These are phyloP conservation scores for Typhlomys cinereus DNA, from an alignment of 2,113 vertebrate genomes.

Conservation along the genomic window DNA sequence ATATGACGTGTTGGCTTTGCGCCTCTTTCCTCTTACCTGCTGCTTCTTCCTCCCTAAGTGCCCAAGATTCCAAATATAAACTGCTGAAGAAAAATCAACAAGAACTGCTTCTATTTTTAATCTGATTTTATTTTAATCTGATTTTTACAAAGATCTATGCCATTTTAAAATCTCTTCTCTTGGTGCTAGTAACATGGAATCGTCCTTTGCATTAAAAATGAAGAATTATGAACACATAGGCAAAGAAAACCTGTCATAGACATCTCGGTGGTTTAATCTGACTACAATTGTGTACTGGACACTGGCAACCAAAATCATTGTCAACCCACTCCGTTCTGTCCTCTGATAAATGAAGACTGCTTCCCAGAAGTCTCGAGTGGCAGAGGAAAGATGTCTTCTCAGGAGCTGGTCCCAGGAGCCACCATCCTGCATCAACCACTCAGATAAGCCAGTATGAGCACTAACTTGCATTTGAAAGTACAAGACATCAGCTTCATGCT, in stretches of 20 bases:
- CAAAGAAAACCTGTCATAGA: slow-evolving; percentile 18
- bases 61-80: slow-evolving; percentile 54
- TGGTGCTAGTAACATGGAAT: neutral
- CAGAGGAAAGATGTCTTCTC: neutral
- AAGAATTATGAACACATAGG: slow-evolving; percentile 11
- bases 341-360: slow-evolving; percentile 6
- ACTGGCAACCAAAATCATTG: slow-evolving; percentile 30
- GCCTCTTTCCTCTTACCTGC: neutral
- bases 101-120: slow-evolving; percentile 58
- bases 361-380: too few species aligned
- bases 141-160: slow-evolving; percentile 56
- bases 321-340: neutral
- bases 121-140: slow-evolving; percentile 66
- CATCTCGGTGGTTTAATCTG: neutral
- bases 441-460: neutral
- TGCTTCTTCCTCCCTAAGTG: neutral
- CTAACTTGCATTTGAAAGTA: neutral
- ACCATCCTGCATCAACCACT: neutral
- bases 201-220: slow-evolving; percentile 48
- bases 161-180: slow-evolving; percentile 51
- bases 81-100: slow-evolving; percentile 54
- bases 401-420: neutral
- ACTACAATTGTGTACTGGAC: neutral
- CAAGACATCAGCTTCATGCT: slow-evolving; percentile 10
- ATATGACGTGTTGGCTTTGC: neutral